These are phyloP conservation scores for Azorinus chamasolen DNA, from an alignment of 2,888 invertebrate species.

Conservation along the genomic window DNA sequence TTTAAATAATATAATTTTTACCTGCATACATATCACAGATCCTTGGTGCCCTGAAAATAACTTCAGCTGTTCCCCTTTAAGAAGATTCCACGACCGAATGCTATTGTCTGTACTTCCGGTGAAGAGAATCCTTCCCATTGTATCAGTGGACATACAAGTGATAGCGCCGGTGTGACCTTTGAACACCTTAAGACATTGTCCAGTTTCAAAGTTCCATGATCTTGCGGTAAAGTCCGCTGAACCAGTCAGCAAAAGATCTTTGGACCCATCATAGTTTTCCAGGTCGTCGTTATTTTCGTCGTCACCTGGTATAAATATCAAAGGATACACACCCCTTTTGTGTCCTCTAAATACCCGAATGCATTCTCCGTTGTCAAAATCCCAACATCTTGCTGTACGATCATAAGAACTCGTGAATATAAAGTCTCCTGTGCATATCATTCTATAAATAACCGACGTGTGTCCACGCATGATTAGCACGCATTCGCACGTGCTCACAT, in stretches of 20 bases:
- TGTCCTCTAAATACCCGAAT: slow-evolving; percentile 87
- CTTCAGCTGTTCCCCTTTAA: slow-evolving; percentile 85
- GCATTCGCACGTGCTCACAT: slow-evolving; percentile 87
- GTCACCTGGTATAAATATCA: slow-evolving; percentile 87
- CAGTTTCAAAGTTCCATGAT: slow-evolving; percentile 86
- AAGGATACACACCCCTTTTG: slow-evolving; percentile 87
- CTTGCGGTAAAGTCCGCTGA: slow-evolving; percentile 86
- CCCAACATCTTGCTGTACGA: slow-evolving; percentile 86
- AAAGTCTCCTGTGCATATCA: slow-evolving; percentile 87
- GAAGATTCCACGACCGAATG: slow-evolving; percentile 87
- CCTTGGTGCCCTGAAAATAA: slow-evolving; percentile 86
- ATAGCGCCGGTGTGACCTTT: slow-evolving; percentile 87
- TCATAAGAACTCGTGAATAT: slow-evolving; percentile 86
- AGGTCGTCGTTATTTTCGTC: slow-evolving; percentile 81
- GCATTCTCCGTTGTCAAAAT: slow-evolving; percentile 86
- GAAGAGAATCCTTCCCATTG: slow-evolving; percentile 85
- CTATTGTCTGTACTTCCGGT: slow-evolving; percentile 87
- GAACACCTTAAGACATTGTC: slow-evolving; percentile 84
- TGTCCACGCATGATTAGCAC: slow-evolving; percentile 86
- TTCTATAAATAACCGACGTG: slow-evolving; percentile 86
- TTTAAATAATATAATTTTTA: slow-evolving; percentile 71
- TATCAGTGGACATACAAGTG: slow-evolving; percentile 87
- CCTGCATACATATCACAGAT: slow-evolving; percentile 86
- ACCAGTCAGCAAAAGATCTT: slow-evolving; percentile 85
- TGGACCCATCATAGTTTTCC: slow-evolving; percentile 80